A percentile compares a stretch with the other conserved stretches of the same genome.
Evolutionary conservation across 2,113 vertebrate species (phyloP).

Genomic region (Chroicocephalus ridibundus): DNA sequence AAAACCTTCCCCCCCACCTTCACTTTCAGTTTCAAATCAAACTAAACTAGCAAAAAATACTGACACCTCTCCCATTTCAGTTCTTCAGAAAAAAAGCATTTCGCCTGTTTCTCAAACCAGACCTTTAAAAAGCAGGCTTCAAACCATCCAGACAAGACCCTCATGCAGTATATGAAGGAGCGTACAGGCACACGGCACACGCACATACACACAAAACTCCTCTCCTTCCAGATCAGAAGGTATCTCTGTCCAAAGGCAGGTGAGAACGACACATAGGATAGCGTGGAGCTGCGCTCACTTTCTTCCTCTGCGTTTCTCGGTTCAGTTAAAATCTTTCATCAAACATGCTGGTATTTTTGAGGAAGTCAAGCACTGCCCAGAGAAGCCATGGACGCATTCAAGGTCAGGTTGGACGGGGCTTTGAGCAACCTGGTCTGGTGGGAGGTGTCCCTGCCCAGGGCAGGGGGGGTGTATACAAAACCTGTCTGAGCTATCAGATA

Average conservation of each 20-base stretch:
- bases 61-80: neutral
- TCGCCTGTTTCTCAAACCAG: neutral
- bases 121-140: neutral
- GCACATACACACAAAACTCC: too few species aligned
- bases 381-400: neutral
- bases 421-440: neutral
- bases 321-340: neutral
- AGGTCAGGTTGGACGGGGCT: accelerated
- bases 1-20: neutral
- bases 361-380: neutral
- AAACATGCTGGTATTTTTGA: neutral
- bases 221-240: neutral
- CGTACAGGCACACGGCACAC: neutral
- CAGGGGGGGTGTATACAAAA: neutral
- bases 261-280: neutral
- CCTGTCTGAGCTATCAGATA: neutral
- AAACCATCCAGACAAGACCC: neutral
- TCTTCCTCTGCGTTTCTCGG: neutral
- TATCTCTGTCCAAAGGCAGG: neutral
- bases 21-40: neutral
- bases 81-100: neutral
- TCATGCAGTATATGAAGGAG: neutral
- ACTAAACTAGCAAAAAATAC: neutral
- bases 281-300: accelerated
- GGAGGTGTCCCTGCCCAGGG: neutral